These are phyloP conservation scores for Hartigia nigra DNA, from an alignment of 2,888 invertebrate species.

Conservation along the genomic window DNA sequence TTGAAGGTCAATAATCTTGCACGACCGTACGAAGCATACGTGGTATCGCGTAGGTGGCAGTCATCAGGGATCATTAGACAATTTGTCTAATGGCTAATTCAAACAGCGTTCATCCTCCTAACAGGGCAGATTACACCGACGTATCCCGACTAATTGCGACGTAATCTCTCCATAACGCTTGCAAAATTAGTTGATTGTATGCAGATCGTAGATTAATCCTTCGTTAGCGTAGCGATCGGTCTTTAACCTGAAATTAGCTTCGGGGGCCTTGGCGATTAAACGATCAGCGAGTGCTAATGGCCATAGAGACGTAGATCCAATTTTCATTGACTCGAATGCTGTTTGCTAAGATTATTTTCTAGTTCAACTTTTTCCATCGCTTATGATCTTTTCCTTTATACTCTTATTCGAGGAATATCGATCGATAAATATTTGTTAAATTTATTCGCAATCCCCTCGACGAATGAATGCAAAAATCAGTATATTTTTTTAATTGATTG, in stretches of 20 bases:
- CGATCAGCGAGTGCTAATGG: not conserved
- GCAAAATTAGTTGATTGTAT: slow-evolving; percentile 37
- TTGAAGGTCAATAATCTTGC: too few relatives aligned
- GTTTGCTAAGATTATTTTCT: not conserved
- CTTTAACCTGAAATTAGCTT: slow-evolving; percentile 12
- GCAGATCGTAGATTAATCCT: slow-evolving; percentile 35
- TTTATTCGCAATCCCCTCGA: not conserved
- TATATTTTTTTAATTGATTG: too few relatives aligned
- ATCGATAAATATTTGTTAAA: too few relatives aligned
- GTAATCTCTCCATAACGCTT: slow-evolving; percentile 33
- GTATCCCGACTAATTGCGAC: slow-evolving; percentile 36
- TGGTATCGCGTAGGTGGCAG: not conserved
- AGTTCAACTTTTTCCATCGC: not conserved
- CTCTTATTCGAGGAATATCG: slow-evolving; percentile 31
- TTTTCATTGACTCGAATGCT: not conserved
- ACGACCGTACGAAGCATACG: not conserved
- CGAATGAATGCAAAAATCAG: not conserved
- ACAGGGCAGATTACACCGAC: slow-evolving; percentile 44
- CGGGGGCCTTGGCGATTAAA: not conserved
- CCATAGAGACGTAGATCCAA: not conserved
- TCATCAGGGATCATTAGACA: slow-evolving; percentile 39
- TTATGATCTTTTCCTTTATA: not conserved
- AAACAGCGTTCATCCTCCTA: slow-evolving; percentile 31
- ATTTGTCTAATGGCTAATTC: slow-evolving; percentile 37
- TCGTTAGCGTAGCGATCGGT: slow-evolving; percentile 25